phyloP scores from a whole-genome alignment of 2,888 invertebrate genomes.

The Liposcelis brunnea region DNA sequence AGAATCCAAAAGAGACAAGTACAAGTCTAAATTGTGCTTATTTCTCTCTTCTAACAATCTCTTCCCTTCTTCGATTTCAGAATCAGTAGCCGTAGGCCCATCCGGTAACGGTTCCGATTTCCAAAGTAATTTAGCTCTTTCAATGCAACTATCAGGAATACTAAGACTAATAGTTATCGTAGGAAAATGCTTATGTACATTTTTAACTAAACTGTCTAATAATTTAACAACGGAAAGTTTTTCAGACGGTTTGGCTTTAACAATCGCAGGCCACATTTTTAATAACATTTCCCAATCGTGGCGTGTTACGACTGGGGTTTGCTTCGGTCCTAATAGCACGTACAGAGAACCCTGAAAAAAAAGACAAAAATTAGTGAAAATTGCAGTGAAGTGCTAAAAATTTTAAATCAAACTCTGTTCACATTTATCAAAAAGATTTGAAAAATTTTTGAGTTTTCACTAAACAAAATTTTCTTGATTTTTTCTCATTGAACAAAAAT shows the following conservation, averaged over 20 bases:
- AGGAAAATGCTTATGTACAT: conserved; percentile 36
- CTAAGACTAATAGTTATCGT: conserved; percentile 40
- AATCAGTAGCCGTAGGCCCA: conserved; percentile 23
- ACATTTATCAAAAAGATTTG: neutral
- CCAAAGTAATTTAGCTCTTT: conserved; percentile 32
- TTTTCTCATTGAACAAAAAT: too few relatives aligned
- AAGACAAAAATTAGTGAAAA: neutral
- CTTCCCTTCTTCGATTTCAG: conserved; percentile 26
- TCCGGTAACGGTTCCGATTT: conserved; percentile 25
- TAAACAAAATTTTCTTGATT: too few relatives aligned
- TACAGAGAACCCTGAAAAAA: conserved; percentile 50
- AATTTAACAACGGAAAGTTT: conserved; percentile 56
- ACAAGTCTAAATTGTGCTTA: conserved; percentile 31
- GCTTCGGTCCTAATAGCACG: conserved; percentile 49
- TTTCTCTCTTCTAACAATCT: conserved; percentile 25
- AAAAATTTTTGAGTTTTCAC: conserved; percentile 11
- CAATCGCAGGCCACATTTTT: conserved; percentile 60
- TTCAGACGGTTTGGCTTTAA: conserved; percentile 65
- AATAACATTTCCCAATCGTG: conserved; percentile 58
- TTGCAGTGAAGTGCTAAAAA: conserved; percentile 9
- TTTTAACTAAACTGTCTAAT: conserved; percentile 27
- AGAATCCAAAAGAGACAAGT: conserved; percentile 31
- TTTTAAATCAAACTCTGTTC: neutral
- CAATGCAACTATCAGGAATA: conserved; percentile 34
- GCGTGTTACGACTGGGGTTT: conserved; percentile 44